Evolutionary conservation across 2,113 vertebrate genomes (phyloP), one percentile per base, ranked within the genome.

Genomic region (Psephotus haematonotus): DNA sequence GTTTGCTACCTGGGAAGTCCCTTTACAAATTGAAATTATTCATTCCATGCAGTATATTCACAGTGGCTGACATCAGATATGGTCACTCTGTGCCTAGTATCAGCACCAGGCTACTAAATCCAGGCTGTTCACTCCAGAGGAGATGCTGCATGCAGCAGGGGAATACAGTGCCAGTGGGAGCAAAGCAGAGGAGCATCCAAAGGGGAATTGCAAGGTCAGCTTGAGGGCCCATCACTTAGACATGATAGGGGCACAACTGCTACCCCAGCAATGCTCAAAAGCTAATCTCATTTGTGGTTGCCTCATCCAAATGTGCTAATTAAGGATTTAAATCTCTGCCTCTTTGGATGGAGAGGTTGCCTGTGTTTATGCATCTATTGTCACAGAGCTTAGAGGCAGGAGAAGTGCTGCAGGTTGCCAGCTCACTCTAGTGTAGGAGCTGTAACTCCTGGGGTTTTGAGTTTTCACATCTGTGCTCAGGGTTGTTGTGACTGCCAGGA

Each of bases 121-220:
- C 64, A 41, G 69, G 49, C 91, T 82, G 47, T 82, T 79, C 72
- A 72, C 86, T 93, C 86, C 62, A 7, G 20, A 91, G 60, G 75
- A 88, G 88, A 35, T 1, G 15, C 86, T 80, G 50, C 85, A 22
- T 80, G 60, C 67, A 74, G 75, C 18, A 4, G 47, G n/a, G 55
- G 50, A 92, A 80, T 55, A 17, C 52, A 11, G 50, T 25, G 60
- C 47, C 0, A 0, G 23, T 50, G 77, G 74, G 60, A 95, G 92
- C 88, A 77, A 55, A 92, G 93, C 89, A 82, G 11, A 27, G 86
- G 82, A 87, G 77, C 90, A 75, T 91, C 85, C 90, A 79, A 43
- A 93, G 91, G 80, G 94, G 93, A 95, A 93, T 97, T 95, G 96
- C 96, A 96, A 98, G 96, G 97, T 97, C 96, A 93, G 96, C 63